Conservation (phyloP, 2,113 vertebrate species). For the Podarcis raffonei region DNA sequence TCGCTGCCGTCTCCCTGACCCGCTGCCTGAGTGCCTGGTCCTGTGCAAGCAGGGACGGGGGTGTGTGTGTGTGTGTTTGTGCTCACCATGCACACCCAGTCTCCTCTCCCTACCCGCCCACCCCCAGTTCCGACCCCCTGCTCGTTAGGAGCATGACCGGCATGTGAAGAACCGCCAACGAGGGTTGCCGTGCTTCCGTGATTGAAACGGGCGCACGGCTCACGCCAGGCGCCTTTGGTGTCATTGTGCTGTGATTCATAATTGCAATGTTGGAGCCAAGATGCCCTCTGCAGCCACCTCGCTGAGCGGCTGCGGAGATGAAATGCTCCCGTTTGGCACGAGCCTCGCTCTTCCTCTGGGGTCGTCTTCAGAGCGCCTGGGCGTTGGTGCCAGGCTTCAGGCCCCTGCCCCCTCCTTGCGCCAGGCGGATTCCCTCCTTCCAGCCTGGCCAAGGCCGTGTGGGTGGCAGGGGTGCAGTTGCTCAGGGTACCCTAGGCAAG, state of each 20-base stretch:
- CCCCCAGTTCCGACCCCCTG: accelerated
- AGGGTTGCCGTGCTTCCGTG: background rate
- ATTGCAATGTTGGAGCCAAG: background rate
- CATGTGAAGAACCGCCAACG: background rate
- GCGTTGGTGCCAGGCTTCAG: background rate
- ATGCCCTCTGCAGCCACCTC: background rate
- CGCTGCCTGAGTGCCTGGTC: background rate
- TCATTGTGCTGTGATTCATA: conserved; percentile 14
- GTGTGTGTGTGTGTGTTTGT: too few species aligned
- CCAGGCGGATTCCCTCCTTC: too few species aligned
- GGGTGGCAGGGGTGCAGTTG: too few species aligned
- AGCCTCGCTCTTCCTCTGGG: background rate
- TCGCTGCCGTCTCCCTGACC: too few species aligned
- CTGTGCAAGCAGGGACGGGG: background rate
- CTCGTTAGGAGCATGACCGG: too few species aligned
- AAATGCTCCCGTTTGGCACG: background rate
- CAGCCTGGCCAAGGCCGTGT: background rate
- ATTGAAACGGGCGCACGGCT: background rate
- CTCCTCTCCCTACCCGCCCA: background rate
- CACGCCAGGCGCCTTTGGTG: background rate
- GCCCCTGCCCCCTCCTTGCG: too few species aligned
- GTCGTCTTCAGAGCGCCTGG: background rate
- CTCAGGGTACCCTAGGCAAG: too few species aligned
- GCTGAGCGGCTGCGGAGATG: background rate
- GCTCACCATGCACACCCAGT: background rate